Conservation (phyloP, 2,797 vertebrate genomes). For the Sebastes taczanowskii region DNA sequence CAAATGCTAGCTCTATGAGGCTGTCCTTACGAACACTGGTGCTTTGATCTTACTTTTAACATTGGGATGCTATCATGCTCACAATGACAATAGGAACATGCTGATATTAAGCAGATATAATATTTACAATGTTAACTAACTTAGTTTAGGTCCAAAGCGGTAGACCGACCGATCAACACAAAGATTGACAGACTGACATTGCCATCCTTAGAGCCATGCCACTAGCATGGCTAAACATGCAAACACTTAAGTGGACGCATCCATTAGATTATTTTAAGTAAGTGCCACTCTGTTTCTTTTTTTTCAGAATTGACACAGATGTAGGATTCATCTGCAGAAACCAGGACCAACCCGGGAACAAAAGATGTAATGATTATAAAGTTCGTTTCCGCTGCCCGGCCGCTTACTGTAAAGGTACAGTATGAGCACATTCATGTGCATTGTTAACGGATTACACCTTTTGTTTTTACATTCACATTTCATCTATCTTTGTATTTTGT, state of each 20-base stretch:
- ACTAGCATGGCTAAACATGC: too few relatives aligned
- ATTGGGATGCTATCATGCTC: too few relatives aligned
- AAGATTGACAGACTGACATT: too few relatives aligned
- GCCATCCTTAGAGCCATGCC: too few relatives aligned
- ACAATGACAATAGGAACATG: background rate
- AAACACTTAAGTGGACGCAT: too few relatives aligned
- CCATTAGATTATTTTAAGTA: too few relatives aligned
- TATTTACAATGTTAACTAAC: background rate
- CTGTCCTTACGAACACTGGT: background rate
- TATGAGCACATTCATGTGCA: background rate
- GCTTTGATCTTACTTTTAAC: accelerated
- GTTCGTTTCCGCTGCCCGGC: constrained; percentile 49
- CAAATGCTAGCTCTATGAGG: background rate
- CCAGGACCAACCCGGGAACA: background rate
- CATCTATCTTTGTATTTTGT: too few relatives aligned
- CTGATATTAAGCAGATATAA: background rate
- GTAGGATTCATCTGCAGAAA: constrained; percentile 35
- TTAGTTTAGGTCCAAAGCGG: too few relatives aligned
- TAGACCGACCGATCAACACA: too few relatives aligned
- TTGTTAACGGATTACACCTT: too few relatives aligned
- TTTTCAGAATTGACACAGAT: constrained; percentile 33
- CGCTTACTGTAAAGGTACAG: constrained; percentile 28
- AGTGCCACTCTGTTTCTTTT: too few relatives aligned
- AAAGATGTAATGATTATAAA: constrained; percentile 30
- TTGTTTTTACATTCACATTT: too few relatives aligned